Evolutionary conservation across 1,140 invertebrate species (phyloP), one percentile per base, ranked within the genome.

Genomic region (Drosophila nikananu): DNA sequence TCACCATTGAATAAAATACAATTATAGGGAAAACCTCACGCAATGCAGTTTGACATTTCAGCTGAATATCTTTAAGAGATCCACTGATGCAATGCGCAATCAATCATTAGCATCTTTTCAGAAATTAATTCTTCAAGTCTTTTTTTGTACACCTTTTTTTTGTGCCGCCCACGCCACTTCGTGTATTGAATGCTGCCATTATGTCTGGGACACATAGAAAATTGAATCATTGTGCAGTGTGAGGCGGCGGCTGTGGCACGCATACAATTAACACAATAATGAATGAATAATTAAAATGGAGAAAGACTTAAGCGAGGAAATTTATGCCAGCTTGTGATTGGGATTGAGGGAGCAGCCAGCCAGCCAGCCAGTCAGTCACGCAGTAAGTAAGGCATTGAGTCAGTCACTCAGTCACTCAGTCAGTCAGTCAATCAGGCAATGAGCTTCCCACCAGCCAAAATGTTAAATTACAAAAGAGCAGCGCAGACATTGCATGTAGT

Each of bases 261-360:
- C 82, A 86, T 86, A 86, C 79, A 86, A 86, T 86, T 86, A 86
- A 75, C 78, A 79, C 74, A 86, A 82, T 61, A 57, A 57, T 86
- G 82, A 86, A 86, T 86, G 78, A 86, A 86, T 86, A 86, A 86
- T 86, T 86, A 86, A 75, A 65, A 59, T 66, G 52, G 39, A 63
- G 75, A 86, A 86, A 81, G 83, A 86, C 68, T 84, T 86, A 86
- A 78, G 82, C 83, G 82, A 71, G 82, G 54, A 86, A 81, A 79
- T 86, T 80, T 68, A 67, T 72, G 62, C 54, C 65, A 67, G 44
- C 55, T 59, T 66, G 67, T 17, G 49, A 25, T 9, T 25, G 23
- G 46, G 39, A 41, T 60, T 5, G 66, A 86, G 83, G 82, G 82
- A 86, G 82, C 78, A 86, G 80, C 68, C 64, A 42, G 49, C 35